phyloP scores from a whole-genome alignment of 1,140 invertebrate species.

The Papilio polyxenes region DNA sequence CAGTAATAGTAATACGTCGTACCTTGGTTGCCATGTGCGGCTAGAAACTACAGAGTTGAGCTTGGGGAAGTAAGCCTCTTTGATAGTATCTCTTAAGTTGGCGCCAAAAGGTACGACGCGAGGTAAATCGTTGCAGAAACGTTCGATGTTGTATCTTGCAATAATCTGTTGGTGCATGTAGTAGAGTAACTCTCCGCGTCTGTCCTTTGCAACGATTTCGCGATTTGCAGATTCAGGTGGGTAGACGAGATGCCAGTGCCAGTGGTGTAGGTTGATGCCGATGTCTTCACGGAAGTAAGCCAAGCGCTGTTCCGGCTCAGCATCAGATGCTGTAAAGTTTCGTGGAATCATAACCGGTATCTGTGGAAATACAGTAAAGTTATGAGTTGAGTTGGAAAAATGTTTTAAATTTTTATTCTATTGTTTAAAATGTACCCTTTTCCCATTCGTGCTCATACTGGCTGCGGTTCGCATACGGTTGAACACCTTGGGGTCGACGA shows the following conservation, averaged over 20 bases:
- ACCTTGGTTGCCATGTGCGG: slow-evolving; percentile 78
- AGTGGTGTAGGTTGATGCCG: slow-evolving; percentile 89
- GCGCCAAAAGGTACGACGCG: slow-evolving; percentile 70
- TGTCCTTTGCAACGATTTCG: slow-evolving; percentile 84
- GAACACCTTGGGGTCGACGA: slow-evolving; percentile 87
- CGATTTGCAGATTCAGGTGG: slow-evolving; percentile 83
- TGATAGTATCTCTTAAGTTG: slow-evolving; percentile 78
- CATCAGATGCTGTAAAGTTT: slow-evolving; percentile 87
- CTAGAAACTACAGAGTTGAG: slow-evolving; percentile 81
- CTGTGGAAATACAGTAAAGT: slow-evolving; percentile 50
- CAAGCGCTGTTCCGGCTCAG: slow-evolving; percentile 87
- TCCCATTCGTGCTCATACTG: slow-evolving; percentile 83
- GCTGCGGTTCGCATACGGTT: slow-evolving; percentile 84
- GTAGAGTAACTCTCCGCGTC: slow-evolving; percentile 88
- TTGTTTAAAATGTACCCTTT: slow-evolving; percentile 79
- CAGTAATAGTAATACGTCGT: slow-evolving; percentile 1
- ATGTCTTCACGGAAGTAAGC: slow-evolving; percentile 89
- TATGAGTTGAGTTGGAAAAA: not conserved
- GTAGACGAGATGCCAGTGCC: slow-evolving; percentile 93
- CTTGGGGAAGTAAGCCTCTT: slow-evolving; percentile 83
- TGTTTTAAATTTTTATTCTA: not conserved
- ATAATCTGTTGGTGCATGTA: slow-evolving; percentile 71
- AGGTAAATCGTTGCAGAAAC: slow-evolving; percentile 80
- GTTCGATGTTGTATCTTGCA: slow-evolving; percentile 83
- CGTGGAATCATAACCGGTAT: slow-evolving; percentile 85